Evolutionary conservation across 2,113 vertebrate genomes (phyloP).

Genomic region (Phalacrocorax carbo): DNA sequence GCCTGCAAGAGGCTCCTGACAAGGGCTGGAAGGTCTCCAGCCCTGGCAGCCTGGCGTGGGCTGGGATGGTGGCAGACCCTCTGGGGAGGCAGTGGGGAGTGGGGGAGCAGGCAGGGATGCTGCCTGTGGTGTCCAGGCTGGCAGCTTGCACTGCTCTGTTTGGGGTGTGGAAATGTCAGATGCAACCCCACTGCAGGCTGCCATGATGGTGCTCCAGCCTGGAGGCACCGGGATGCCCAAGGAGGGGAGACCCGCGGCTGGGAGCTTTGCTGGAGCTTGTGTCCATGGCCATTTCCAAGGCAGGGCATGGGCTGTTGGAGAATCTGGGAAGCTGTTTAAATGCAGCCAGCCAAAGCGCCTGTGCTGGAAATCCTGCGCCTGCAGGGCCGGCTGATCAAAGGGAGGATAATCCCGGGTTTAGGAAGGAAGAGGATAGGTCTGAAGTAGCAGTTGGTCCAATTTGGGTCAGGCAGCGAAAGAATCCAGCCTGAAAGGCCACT

Average conservation of each 20-base stretch:
- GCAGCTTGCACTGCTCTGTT: neutral
- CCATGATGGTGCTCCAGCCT: neutral
- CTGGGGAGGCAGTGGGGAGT: neutral
- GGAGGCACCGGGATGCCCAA: neutral
- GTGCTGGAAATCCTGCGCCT: conserved; percentile 62
- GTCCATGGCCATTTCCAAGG: neutral
- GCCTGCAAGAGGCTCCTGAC: rapidly evolving
- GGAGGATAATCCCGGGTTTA: conserved; percentile 64
- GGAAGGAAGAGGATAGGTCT: conserved; percentile 55
- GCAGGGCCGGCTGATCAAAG: conserved; percentile 63
- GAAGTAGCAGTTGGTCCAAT: conserved; percentile 65
- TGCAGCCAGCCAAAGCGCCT: conserved; percentile 45
- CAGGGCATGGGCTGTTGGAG: neutral
- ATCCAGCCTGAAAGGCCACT: conserved; percentile 31
- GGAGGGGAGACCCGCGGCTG: neutral
- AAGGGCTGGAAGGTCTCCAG: conserved; percentile 1
- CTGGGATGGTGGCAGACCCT: neutral
- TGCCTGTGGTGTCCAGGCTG: neutral
- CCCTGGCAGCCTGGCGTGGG: neutral
- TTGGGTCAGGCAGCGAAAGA: conserved; percentile 60
- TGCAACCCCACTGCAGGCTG: neutral
- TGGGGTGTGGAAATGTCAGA: neutral
- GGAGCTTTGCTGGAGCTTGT: neutral
- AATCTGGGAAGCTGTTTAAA: conserved; percentile 57
- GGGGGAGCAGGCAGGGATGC: neutral